phyloP scores from a whole-genome alignment of 2,113 vertebrate genomes.

The Sprattus sprattus region DNA sequence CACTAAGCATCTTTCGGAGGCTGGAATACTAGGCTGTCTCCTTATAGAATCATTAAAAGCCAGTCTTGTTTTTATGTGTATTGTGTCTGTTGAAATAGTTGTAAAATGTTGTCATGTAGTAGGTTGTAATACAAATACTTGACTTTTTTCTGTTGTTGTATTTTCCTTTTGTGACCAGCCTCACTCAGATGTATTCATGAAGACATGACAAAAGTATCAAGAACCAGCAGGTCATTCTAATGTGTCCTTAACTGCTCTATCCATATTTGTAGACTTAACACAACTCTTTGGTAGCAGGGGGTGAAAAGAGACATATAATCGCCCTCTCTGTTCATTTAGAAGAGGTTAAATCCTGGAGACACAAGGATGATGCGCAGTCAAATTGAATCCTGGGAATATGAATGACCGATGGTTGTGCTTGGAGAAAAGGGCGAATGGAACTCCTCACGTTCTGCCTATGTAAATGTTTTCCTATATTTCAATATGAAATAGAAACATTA shows the following conservation, averaged over 20 bases:
- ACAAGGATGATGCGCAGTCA: conserved; percentile 19
- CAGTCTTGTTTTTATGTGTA: not conserved
- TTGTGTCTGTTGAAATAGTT: not conserved
- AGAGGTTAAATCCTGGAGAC: conserved; percentile 33
- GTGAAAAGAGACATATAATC: not conserved
- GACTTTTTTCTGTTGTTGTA: not conserved
- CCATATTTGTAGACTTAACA: not conserved
- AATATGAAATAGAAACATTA: not conserved
- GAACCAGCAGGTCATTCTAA: not conserved
- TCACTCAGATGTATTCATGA: too few species aligned
- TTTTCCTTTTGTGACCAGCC: not conserved
- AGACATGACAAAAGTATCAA: not conserved
- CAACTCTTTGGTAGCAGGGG: not conserved
- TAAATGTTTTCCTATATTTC: conserved; percentile 10
- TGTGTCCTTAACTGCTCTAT: not conserved
- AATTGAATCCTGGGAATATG: conserved; percentile 24
- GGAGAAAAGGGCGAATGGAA: not conserved
- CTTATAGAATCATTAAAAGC: not conserved
- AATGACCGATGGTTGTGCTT: conserved; percentile 14
- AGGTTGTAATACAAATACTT: too few species aligned
- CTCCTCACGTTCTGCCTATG: not conserved
- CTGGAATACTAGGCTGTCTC: not conserved
- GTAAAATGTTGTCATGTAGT: too few species aligned
- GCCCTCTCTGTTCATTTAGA: not conserved
- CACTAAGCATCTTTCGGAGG: not conserved